Evolutionary conservation across 2,888 invertebrate genomes (phyloP).

Genomic region (Dolichopus griseipennis): DNA sequence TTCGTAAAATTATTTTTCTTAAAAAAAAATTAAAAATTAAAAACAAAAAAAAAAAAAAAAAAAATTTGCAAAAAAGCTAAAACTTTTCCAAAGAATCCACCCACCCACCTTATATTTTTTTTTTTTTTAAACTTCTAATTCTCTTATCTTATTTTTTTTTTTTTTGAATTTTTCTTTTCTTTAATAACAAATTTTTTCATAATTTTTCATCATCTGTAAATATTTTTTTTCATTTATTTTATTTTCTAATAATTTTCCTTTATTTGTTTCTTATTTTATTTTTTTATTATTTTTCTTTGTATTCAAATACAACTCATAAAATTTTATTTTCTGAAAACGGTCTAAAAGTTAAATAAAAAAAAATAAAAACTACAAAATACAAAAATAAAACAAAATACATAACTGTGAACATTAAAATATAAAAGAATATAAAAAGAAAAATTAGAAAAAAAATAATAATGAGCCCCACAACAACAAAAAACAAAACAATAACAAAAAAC

Average conservation of each 20-base stretch:
- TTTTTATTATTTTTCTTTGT: neutral
- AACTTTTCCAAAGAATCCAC: no score
- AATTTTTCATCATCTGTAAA: no score
- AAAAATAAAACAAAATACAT: neutral
- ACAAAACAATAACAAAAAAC: neutral
- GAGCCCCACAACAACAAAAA: neutral
- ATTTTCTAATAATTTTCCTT: no score
- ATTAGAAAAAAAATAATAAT: neutral
- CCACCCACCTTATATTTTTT: no score
- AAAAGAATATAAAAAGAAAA: no score
- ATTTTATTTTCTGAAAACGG: conserved; percentile 1
- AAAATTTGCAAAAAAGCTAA: no score
- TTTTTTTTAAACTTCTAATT: neutral
- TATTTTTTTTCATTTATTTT: no score
- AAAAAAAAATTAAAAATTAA: no score
- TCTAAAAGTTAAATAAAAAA: neutral
- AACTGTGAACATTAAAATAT: no score
- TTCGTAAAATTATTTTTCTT: no score
- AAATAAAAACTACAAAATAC: neutral
- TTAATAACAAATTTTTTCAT: no score
- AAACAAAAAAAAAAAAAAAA: no score
- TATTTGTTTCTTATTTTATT: neutral
- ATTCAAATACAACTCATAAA: neutral
- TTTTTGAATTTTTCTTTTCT: neutral
- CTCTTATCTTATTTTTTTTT: neutral